These are phyloP conservation scores for Bombus affinis DNA, from an alignment of 1,140 invertebrate species.

Conservation along the genomic window DNA sequence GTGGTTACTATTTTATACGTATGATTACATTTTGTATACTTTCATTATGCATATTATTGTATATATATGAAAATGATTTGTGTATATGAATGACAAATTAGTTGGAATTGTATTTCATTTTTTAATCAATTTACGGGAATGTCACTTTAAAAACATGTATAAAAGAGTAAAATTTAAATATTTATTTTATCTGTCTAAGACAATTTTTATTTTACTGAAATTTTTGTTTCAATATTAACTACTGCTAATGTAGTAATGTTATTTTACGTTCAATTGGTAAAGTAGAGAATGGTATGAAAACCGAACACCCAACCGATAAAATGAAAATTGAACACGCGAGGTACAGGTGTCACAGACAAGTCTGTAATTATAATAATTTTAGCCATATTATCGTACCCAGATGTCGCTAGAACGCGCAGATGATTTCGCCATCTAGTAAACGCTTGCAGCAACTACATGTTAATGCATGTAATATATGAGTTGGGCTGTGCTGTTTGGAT, in stretches of 20 bases:
- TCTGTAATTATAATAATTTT: not conserved
- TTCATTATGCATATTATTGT: too few species aligned
- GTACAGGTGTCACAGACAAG: too few species aligned
- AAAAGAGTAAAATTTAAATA: not conserved
- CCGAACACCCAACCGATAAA: too few species aligned
- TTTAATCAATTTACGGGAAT: not conserved
- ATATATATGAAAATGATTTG: too few species aligned
- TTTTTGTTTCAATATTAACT: not conserved
- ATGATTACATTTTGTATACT: too few species aligned
- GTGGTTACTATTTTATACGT: too few species aligned
- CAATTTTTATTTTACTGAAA: not conserved
- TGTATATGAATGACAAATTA: not conserved
- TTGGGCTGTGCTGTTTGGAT: not conserved
- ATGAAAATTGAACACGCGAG: too few species aligned
- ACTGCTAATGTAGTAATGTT: not conserved
- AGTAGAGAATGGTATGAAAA: too few species aligned
- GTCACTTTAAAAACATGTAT: not conserved
- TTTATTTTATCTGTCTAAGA: not conserved
- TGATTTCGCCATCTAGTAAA: not conserved
- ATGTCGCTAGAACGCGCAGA: not conserved
- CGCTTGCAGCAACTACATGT: not conserved
- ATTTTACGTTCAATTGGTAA: not conserved
- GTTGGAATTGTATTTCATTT: not conserved
- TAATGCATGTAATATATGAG: not conserved
- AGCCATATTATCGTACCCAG: not conserved